A percentile compares a stretch with the other conserved stretches of the same genome.
Conservation (phyloP, 2,113 vertebrate genomes). For the Dicerorhinus sumatrensis region DNA sequence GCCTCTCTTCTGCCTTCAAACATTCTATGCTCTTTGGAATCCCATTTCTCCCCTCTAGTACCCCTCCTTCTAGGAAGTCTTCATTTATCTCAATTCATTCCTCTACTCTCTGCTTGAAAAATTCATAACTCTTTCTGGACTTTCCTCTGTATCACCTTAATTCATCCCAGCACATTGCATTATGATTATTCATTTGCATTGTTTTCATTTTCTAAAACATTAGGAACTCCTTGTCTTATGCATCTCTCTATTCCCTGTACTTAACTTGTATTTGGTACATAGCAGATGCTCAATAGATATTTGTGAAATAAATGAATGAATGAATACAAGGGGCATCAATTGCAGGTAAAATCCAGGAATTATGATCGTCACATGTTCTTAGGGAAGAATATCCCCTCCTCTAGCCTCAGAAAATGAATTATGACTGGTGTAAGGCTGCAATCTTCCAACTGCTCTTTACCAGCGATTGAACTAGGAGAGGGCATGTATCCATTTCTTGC, state of each 20-base stretch:
- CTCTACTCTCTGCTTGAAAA: background rate
- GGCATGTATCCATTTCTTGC: background rate
- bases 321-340: background rate
- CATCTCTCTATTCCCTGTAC: background rate
- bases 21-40: background rate
- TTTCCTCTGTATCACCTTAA: background rate
- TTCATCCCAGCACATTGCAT: background rate
- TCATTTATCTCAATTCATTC: background rate
- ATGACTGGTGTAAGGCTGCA: background rate
- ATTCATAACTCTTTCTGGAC: background rate
- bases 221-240: background rate
- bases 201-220: background rate
- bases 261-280: background rate
- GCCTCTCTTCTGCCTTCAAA: background rate
- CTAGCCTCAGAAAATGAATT: background rate
- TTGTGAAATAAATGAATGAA: slow-evolving; percentile 28
- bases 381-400: background rate
- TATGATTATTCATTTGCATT: background rate
- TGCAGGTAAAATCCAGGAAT: background rate
- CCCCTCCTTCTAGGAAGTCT: background rate
- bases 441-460: background rate
- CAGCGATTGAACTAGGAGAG: background rate
- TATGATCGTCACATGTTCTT: background rate
- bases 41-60: background rate
- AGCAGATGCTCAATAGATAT: background rate